phyloP scores from a whole-genome alignment of 2,113 vertebrate genomes.

The Coryphaenoides rupestris region DNA sequence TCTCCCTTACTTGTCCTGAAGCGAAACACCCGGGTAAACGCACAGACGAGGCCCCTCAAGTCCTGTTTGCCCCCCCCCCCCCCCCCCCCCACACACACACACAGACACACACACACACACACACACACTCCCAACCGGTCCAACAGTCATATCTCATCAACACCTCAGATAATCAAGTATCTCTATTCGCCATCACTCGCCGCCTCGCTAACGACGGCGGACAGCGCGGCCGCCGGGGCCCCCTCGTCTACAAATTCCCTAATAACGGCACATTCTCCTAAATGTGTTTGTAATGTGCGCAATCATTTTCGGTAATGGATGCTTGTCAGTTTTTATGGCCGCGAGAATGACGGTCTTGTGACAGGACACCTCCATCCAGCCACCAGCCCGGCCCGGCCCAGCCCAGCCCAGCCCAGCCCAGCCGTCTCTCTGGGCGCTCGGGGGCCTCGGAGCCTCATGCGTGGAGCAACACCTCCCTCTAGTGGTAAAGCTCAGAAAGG shows the following conservation, averaged over 20 bases:
- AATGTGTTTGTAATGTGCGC: slow-evolving; percentile 83
- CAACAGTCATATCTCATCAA: slow-evolving; percentile 59
- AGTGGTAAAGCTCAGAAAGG: slow-evolving; percentile 42
- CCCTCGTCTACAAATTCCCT: slow-evolving; percentile 78
- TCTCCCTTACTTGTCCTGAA: too few relatives aligned
- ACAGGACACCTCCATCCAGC: slow-evolving; percentile 66
- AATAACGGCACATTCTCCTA: slow-evolving; percentile 80
- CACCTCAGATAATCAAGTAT: slow-evolving; percentile 55
- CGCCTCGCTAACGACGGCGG: slow-evolving; percentile 65
- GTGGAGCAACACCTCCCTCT: slow-evolving; percentile 67
- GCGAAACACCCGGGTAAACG: too few relatives aligned
- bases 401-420: slow-evolving; percentile 27
- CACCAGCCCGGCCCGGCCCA: not conserved
- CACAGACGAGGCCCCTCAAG: not conserved
- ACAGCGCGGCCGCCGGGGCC: slow-evolving; percentile 64
- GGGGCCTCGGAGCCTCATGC: slow-evolving; percentile 7
- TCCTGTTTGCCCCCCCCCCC: not conserved
- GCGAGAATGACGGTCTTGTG: slow-evolving; percentile 74
- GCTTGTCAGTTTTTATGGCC: slow-evolving; percentile 80
- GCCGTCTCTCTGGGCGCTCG: not conserved
- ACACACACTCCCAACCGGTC: not conserved
- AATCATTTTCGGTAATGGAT: slow-evolving; percentile 83
- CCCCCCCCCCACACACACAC: not conserved
- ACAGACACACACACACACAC: too few relatives aligned
- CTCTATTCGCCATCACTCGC: slow-evolving; percentile 37